These are phyloP conservation scores for Amphipoea lucens DNA, from an alignment of 2,888 invertebrate species.

Conservation along the genomic window DNA sequence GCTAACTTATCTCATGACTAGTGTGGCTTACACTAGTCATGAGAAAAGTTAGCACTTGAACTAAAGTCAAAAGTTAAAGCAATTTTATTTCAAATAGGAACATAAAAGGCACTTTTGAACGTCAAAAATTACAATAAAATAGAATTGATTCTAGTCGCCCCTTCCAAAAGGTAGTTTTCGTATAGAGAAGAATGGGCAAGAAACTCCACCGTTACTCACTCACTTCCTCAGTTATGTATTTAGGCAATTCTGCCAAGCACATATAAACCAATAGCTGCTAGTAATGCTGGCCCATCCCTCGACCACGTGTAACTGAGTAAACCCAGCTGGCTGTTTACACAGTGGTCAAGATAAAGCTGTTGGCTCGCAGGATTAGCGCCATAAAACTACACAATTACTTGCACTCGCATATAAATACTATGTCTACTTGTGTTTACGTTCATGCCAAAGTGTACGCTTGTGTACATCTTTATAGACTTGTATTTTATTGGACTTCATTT, in stretches of 20 bases:
- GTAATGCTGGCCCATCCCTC: background rate
- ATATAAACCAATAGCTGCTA: background rate
- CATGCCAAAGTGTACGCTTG: constrained; percentile 5
- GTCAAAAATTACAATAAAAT: too few relatives aligned
- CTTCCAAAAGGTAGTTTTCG: too few relatives aligned
- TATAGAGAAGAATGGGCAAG: too few relatives aligned
- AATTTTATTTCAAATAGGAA: too few relatives aligned
- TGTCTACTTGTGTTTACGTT: constrained; percentile 19
- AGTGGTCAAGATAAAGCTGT: constrained; percentile 49
- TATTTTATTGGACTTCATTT: constrained; percentile 19
- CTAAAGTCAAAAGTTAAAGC: too few relatives aligned
- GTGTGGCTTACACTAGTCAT: background rate
- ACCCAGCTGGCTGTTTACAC: constrained; percentile 35
- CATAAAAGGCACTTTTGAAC: too few relatives aligned
- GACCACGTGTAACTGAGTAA: constrained; percentile 5
- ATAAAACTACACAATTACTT: constrained; percentile 36
- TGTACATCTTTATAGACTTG: constrained; percentile 6
- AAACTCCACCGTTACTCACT: too few relatives aligned
- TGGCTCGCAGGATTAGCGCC: constrained; percentile 34
- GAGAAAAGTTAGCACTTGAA: too few relatives aligned
- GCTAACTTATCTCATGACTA: background rate
- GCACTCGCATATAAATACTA: constrained; percentile 1
- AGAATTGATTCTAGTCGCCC: too few relatives aligned
- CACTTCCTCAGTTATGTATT: background rate
- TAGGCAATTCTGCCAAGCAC: constrained; percentile 7